Conservation (phyloP, 2,888 invertebrate genomes). For the Drosophila tripunctata region DNA sequence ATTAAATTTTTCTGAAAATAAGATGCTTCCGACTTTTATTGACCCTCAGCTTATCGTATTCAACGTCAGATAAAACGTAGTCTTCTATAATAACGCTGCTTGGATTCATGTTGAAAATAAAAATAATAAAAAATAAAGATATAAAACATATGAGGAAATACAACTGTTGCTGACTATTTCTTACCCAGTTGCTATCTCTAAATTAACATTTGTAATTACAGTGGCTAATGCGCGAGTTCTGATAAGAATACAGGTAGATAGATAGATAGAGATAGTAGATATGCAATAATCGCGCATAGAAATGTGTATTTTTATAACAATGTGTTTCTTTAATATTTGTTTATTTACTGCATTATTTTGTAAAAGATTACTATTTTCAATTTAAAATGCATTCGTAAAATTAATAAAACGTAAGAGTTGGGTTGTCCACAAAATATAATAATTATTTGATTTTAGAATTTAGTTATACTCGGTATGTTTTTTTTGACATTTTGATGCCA, state of each 20-base stretch:
- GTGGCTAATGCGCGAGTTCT: neutral
- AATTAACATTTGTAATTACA: neutral
- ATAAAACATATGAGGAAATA: neutral
- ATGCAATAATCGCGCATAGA: neutral
- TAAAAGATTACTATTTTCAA: constrained; percentile 2
- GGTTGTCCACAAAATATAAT: constrained; percentile 4
- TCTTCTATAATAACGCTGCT: too few species aligned
- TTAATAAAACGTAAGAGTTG: constrained; percentile 4
- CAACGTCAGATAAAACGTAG: too few species aligned
- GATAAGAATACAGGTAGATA: neutral
- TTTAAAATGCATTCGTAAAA: constrained; percentile 11
- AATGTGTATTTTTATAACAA: neutral
- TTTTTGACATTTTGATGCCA: constrained; percentile 3
- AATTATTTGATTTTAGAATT: neutral
- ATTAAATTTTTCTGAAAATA: too few species aligned
- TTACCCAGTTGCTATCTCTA: neutral
- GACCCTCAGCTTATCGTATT: too few species aligned
- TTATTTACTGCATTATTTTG: constrained; percentile 13
- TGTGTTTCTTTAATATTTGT: constrained; percentile 7
- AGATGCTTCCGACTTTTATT: too few species aligned
- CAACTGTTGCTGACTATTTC: neutral
- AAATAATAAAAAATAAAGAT: neutral
- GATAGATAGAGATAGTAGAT: too few species aligned
- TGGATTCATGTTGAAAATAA: neutral
- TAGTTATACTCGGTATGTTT: constrained; percentile 2